phyloP scores from a whole-genome alignment of 2,888 invertebrate species.

The Selenia dentaria region DNA sequence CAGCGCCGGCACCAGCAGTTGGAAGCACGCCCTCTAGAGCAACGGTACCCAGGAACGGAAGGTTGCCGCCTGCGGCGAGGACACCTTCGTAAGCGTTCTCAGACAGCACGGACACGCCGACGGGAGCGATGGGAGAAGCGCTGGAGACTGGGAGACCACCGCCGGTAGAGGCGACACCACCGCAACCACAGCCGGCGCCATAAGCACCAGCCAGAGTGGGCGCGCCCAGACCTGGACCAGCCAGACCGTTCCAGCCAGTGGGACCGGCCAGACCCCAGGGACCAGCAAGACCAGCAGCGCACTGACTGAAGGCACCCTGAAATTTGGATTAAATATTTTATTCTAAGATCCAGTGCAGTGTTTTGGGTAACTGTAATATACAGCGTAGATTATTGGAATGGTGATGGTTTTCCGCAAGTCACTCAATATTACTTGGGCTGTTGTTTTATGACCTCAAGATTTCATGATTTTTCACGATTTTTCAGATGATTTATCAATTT shows the following conservation, averaged over 20 bases:
- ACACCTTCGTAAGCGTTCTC: slow-evolving; percentile 50
- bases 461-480: too few relatives aligned
- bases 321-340: neutral
- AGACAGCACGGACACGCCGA: slow-evolving; percentile 47
- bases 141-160: too few relatives aligned
- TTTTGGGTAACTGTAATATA: too few relatives aligned
- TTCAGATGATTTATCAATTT: too few relatives aligned
- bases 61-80: slow-evolving; percentile 43
- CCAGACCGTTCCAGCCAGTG: slow-evolving; percentile 3
- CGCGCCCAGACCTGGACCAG: slow-evolving; percentile 3
- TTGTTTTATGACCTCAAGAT: too few relatives aligned
- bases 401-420: too few relatives aligned
- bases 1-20: slow-evolving; percentile 44
- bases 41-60: slow-evolving; percentile 50
- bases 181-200: slow-evolving; percentile 11
- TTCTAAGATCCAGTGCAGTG: too few relatives aligned
- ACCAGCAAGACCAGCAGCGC: slow-evolving; percentile 10
- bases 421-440: too few relatives aligned
- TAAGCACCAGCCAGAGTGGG: slow-evolving; percentile 7
- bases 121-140: slow-evolving; percentile 26
- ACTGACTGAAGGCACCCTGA: slow-evolving; percentile 14
- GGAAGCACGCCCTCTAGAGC: slow-evolving; percentile 46
- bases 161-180: slow-evolving; percentile 12
- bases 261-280: too few relatives aligned
- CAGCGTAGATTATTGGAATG: too few relatives aligned